Percentiles rank a stretch among this genome's conserved stretches.
These are phyloP conservation scores for Pantherophis guttatus DNA, from an alignment of 2,113 vertebrate genomes.

Conservation along the genomic window DNA sequence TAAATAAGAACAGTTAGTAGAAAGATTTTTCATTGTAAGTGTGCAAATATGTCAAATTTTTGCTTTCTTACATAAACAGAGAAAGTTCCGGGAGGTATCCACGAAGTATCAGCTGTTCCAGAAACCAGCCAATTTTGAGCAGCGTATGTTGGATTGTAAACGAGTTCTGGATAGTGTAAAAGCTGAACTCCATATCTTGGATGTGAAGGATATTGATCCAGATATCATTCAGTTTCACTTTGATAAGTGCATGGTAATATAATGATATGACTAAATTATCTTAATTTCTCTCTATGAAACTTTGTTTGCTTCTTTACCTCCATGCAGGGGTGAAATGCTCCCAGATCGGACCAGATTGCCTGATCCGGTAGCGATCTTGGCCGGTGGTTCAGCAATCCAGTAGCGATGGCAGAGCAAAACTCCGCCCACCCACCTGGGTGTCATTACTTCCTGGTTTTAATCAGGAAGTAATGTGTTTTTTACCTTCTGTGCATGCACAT, in stretches of 20 bases:
- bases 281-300: not conserved
- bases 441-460: no score
- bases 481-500: no score
- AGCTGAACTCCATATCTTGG: slow-evolving; percentile 84
- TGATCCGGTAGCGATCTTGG: no score
- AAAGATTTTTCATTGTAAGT: not conserved
- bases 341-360: no score
- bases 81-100: slow-evolving; percentile 91
- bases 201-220: slow-evolving; percentile 81
- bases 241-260: slow-evolving; percentile 88
- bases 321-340: no score
- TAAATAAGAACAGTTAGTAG: not conserved
- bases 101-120: slow-evolving; percentile 98
- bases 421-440: no score
- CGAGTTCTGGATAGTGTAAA: slow-evolving; percentile 87
- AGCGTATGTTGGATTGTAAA: slow-evolving; percentile 95
- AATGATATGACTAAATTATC: not conserved
- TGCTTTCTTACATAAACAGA: slow-evolving; percentile 68
- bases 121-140: slow-evolving; percentile 98
- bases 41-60: not conserved
- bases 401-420: no score
- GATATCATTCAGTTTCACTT: slow-evolving; percentile 87
- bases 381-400: no score
- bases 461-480: no score
- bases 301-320: not conserved